Evolutionary conservation across 2,797 vertebrate genomes (phyloP), one percentile per base, ranked within the genome.

Genomic region (Gastrophryne carolinensis): DNA sequence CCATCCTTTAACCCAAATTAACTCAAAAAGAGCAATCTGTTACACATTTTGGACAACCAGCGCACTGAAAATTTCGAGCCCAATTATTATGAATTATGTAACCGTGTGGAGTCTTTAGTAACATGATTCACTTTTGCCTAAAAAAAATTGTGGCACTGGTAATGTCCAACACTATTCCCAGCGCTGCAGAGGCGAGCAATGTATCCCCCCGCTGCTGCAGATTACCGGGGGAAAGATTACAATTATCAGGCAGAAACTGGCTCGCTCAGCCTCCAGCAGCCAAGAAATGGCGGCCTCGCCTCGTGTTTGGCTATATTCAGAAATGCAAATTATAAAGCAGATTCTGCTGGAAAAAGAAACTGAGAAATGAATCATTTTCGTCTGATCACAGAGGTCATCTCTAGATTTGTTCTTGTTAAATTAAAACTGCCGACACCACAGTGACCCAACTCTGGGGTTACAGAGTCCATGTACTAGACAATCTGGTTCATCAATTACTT

Each of bases 61-160:
- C 11, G 21, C 27, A 17, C 23, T 47, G 52, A 64, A 64, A 49
- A 37, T 37, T 80, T 81, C 84, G 73, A 80, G 74, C 68, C 78
- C 71, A 81, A 81, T 85, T 83, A 84, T 57, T 80, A 12, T 81
- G 81, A 84, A 73, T 80, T 82, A 84, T 83, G 81, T 70, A 81
- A 79, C 81, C 65, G 30, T 27, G 41, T 24, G 17, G 57, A 70
- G 49, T 3, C 23, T 52, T 30, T 66, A 30, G 60, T 44, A 47
- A 50, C 60, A 72, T 72, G 72, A 78, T 72, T 78, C 68, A 66
- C 75, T 78, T 72, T 72, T 78, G 72, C 75, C 75, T 72, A 72
- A 71, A 67, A 68, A 41, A 15, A 61, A 75, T 67, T 62, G 47
- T 24, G 13, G 41, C 29, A 4, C 15, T 29, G 17, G 26, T 10